These are phyloP conservation scores for Arnoldichthys spilopterus DNA, from an alignment of 2,797 vertebrate genomes.

Conservation along the genomic window DNA sequence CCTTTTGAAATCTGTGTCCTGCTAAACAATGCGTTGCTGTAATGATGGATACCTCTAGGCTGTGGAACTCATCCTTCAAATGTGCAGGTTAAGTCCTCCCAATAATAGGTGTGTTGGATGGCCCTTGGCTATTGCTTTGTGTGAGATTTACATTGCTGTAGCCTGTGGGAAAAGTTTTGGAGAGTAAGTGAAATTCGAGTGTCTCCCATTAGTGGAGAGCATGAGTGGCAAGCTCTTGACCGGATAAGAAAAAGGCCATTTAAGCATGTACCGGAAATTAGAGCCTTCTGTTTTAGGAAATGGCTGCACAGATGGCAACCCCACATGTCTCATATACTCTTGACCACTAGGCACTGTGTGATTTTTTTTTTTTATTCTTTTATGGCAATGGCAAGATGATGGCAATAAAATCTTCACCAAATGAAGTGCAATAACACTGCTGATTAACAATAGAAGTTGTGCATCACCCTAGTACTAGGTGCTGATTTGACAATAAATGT, in stretches of 20 bases:
- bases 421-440: background rate
- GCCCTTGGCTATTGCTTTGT: background rate
- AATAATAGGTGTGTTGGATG: background rate
- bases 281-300: slow-evolving; percentile 3
- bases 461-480: too few relatives aligned
- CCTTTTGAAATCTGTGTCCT: slow-evolving; percentile 35
- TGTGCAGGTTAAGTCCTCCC: slow-evolving; percentile 42
- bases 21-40: slow-evolving; percentile 45
- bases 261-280: background rate
- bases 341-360: background rate
- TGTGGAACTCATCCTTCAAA: slow-evolving; percentile 6
- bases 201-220: slow-evolving; percentile 6
- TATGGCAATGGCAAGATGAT: too few relatives aligned
- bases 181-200: slow-evolving; percentile 26
- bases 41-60: slow-evolving; percentile 20
- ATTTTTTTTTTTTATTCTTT: too few relatives aligned
- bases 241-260: background rate
- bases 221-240: background rate
- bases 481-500: too few relatives aligned
- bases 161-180: slow-evolving; percentile 17
- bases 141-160: slow-evolving; percentile 43
- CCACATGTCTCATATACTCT: too few relatives aligned
- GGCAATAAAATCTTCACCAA: background rate
- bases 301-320: background rate
- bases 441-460: too few relatives aligned